Evolutionary conservation across 2,113 vertebrate genomes (phyloP), one percentile per base, ranked within the genome.

Genomic region (Spermophilus dauricus): DNA sequence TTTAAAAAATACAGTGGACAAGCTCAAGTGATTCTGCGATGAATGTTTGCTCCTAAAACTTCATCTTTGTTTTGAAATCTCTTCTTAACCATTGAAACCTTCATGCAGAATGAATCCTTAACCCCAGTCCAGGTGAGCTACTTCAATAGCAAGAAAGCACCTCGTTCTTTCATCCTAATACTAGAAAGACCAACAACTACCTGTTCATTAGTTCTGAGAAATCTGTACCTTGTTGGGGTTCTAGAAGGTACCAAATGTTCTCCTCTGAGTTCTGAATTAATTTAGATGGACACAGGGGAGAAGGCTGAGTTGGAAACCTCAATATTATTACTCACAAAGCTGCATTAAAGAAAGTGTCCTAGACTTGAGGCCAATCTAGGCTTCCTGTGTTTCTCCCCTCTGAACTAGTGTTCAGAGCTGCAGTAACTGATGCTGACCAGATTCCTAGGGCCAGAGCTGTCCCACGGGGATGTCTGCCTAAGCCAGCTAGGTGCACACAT

Each of bases 31-130:
- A 86, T 48, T 75, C 42, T 5, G 16, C 18, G 37, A 45, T 45
- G 84, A 84, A 65, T 48, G 56, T 34, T 85, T 80, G 48, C 34
- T 75, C 45, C 67, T 75, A 75, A 42, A 96, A 96, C 94, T 73
- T 8, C 42, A 93, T 48, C 6, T 28, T 20, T 78, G 63, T 80
- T 92, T 84, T 97, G 90, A 96, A 96, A 76, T 90, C 72, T 67
- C 76, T 84, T 56, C 93, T 82, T 67, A 86, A 89, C 51, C 87
- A 45, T 8, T 45, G 45, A 45, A 45, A 45, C 8, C 45, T 45
- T 45, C 45, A 45, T 45, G 45, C 45, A 45, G 8, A 9, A 45
- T 45, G 45, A 45, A 45, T 45, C 42, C 42, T 45, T 45, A 45
- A 80, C 51, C 72, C 69, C 61, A 92, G 53, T 76, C 53, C 83